Evolutionary conservation across 2,113 vertebrate genomes (phyloP).

Genomic region (Sceloporus tristichus): DNA sequence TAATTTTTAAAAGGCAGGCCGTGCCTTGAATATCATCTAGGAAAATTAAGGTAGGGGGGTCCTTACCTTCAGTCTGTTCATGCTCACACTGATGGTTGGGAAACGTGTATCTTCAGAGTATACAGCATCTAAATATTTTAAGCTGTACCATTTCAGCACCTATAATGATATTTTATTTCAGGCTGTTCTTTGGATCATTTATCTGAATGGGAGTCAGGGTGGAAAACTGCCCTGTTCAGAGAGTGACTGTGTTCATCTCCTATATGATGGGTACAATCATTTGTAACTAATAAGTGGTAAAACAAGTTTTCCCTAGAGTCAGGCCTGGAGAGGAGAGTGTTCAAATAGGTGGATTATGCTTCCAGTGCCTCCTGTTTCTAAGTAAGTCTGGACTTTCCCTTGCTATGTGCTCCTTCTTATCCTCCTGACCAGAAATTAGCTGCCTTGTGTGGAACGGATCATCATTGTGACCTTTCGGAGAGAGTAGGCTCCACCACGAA

Average conservation of each 20-base stretch:
- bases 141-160: background rate
- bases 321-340: background rate
- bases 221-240: no score
- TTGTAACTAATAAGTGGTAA: background rate
- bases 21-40: background rate
- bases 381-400: background rate
- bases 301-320: background rate
- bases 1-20: no score
- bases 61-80: background rate
- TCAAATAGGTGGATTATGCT: no score
- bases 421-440: background rate
- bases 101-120: background rate
- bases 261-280: no score
- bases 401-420: background rate
- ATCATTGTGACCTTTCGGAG: constrained; percentile 88
- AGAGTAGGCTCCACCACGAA: constrained; percentile 90
- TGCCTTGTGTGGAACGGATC: constrained; percentile 77
- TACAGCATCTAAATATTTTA: background rate
- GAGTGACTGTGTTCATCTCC: background rate
- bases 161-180: background rate
- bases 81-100: background rate
- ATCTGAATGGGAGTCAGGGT: background rate
- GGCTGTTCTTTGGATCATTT: background rate
- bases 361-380: background rate
- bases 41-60: background rate